Conservation (phyloP, 2,888 invertebrate genomes). For the Junonia oenone region DNA sequence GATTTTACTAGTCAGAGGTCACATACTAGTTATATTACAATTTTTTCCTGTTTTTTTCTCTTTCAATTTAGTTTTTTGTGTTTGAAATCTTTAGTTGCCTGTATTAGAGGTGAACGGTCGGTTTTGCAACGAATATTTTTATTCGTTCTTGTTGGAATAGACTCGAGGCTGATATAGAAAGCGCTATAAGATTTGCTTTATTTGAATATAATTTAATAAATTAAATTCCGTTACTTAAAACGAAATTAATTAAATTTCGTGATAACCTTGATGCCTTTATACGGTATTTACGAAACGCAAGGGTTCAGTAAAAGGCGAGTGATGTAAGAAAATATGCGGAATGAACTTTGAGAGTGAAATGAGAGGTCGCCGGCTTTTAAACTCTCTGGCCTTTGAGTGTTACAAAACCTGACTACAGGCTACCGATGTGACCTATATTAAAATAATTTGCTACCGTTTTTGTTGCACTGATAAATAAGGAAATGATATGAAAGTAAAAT, state of each 20-base stretch:
- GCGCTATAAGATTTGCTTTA: constrained; percentile 1
- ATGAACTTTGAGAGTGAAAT: constrained; percentile 10
- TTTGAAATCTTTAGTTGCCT: not conserved
- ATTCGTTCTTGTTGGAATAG: constrained; percentile 7
- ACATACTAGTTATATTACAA: no score
- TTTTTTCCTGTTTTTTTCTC: not conserved
- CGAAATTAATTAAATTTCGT: not conserved
- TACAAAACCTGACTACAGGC: not conserved
- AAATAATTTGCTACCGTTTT: no score
- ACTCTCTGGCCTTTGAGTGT: constrained; percentile 3
- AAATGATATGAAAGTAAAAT: no score
- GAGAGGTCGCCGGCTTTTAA: constrained; percentile 5
- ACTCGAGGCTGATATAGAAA: constrained; percentile 18
- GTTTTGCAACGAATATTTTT: constrained; percentile 16
- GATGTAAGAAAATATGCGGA: constrained; percentile 1
- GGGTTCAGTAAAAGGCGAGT: not conserved
- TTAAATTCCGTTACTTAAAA: not conserved
- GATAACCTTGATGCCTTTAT: constrained; percentile 4
- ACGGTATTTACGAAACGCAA: constrained; percentile 1
- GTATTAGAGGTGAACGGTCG: not conserved
- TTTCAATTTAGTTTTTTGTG: not conserved
- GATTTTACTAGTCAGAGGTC: no score
- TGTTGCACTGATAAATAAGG: no score
- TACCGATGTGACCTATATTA: not conserved
- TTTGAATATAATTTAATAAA: not conserved